A percentile compares a stretch with the other conserved stretches of the same genome.
phyloP scores from a whole-genome alignment of 2,797 vertebrate species.

The Cephalopachus bancanus region DNA sequence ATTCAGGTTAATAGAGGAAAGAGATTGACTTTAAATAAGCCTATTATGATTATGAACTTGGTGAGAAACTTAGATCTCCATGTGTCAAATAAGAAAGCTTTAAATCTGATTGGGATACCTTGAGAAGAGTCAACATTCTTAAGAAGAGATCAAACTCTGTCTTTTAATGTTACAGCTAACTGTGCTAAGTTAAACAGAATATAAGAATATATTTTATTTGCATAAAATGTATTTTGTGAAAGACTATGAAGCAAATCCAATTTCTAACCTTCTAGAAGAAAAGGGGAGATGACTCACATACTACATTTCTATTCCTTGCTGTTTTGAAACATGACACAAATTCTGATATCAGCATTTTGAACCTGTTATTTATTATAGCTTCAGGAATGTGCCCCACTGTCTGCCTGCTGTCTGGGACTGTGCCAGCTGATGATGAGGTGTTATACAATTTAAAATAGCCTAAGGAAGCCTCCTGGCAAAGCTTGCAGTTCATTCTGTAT shows the following conservation, averaged over 20 bases:
- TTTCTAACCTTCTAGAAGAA: slow-evolving; percentile 31
- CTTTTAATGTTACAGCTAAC: background rate
- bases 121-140: background rate
- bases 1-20: background rate
- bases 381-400: background rate
- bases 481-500: slow-evolving; percentile 40
- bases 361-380: slow-evolving; percentile 66
- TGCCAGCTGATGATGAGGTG: slow-evolving; percentile 40
- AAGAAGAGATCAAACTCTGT: background rate
- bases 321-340: slow-evolving; percentile 61
- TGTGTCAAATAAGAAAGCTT: background rate
- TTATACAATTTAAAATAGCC: slow-evolving; percentile 79
- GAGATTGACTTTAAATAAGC: background rate
- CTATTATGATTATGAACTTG: background rate
- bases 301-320: slow-evolving; percentile 18
- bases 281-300: background rate
- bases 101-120: background rate
- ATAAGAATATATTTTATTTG: slow-evolving; percentile 43
- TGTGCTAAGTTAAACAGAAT: background rate
- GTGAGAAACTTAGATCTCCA: background rate
- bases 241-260: slow-evolving; percentile 46
- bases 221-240: slow-evolving; percentile 22
- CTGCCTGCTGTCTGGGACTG: slow-evolving; percentile 40
- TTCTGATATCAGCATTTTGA: slow-evolving; percentile 73
- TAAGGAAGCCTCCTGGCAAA: slow-evolving; percentile 72